Evolutionary conservation across 2,797 vertebrate species (phyloP).

Genomic region (Gallinago nigripennis): DNA sequence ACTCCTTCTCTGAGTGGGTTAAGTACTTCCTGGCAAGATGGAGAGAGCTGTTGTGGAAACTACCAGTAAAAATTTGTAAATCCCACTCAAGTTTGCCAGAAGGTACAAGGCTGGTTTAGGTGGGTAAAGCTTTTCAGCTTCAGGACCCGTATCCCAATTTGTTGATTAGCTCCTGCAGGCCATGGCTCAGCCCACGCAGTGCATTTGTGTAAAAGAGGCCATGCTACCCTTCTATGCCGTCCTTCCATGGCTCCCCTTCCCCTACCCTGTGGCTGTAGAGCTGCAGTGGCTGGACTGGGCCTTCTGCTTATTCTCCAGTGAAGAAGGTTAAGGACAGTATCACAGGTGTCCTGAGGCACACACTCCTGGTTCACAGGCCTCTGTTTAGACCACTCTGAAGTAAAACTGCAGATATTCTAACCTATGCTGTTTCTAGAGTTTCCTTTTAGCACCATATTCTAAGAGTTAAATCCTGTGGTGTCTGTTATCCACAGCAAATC

Average conservation of each 20-base stretch:
- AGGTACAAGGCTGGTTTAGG: neutral
- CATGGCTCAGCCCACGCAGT: rapidly evolving
- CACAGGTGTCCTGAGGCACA: neutral
- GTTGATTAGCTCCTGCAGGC: neutral
- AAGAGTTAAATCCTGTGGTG: neutral
- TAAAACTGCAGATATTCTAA: neutral
- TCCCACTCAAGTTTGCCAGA: neutral
- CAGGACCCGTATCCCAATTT: neutral
- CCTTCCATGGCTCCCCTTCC: neutral
- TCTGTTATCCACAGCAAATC: neutral
- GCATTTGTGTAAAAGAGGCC: neutral
- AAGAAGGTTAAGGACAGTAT: neutral
- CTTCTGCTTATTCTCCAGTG: neutral
- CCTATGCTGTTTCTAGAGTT: neutral
- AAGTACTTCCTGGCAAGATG: neutral
- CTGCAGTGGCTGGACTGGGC: rapidly evolving
- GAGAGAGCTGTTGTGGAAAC: neutral
- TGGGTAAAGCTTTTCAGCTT: neutral
- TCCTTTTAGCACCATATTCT: neutral
- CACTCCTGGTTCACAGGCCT: neutral
- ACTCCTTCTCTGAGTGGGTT: neutral
- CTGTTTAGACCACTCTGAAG: neutral
- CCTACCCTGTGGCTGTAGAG: rapidly evolving
- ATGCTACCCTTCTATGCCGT: neutral
- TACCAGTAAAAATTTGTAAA: neutral